Conservation (phyloP, 2,797 vertebrate species). For the Manis pentadactyla region DNA sequence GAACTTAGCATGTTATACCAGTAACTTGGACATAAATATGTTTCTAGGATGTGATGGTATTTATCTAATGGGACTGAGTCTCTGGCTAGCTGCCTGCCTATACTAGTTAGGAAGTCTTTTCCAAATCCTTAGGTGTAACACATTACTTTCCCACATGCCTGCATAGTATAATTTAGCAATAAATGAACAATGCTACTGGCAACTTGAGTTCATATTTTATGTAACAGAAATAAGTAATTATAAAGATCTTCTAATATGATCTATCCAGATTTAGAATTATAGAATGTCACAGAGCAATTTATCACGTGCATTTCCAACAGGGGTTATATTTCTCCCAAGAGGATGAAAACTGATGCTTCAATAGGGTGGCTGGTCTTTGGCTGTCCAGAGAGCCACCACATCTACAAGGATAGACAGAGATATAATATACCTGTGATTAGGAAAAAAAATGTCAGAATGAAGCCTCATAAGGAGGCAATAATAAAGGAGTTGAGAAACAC, state of each 20-base stretch:
- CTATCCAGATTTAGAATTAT: neutral
- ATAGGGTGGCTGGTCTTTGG: neutral
- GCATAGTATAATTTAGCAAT: neutral
- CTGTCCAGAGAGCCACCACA: neutral
- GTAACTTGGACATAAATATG: constrained; percentile 65
- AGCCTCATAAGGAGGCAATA: neutral
- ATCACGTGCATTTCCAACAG: constrained; percentile 5
- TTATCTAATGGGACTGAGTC: constrained; percentile 51
- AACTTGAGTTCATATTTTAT: constrained; percentile 19
- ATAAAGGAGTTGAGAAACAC: neutral
- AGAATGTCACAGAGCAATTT: neutral
- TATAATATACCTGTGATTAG: neutral
- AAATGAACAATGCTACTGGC: neutral
- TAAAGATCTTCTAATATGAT: neutral
- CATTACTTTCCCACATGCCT: neutral
- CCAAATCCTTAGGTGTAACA: constrained; percentile 50
- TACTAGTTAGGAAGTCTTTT: neutral
- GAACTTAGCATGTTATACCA: neutral
- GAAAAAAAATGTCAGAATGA: neutral
- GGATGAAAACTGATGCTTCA: neutral
- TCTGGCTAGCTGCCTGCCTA: constrained; percentile 52
- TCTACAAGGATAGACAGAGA: neutral
- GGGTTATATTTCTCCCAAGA: neutral
- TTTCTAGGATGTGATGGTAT: constrained; percentile 62
- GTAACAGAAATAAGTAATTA: neutral